Conservation (phyloP, 2,888 invertebrate genomes). For the Drosophila niveifrons region DNA sequence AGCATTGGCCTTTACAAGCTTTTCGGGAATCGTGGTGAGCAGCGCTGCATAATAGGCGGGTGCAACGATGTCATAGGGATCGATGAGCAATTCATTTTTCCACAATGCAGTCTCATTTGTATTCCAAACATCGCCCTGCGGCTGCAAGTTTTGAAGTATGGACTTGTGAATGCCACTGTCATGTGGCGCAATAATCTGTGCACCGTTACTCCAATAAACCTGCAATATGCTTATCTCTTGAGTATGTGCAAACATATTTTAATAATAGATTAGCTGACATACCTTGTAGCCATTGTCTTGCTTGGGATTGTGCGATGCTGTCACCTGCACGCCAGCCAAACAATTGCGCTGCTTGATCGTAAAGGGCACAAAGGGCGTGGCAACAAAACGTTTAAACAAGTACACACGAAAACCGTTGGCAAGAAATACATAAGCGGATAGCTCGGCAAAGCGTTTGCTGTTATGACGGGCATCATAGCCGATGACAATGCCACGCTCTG, state of each 20-base stretch:
- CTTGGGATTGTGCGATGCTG: constrained; percentile 98
- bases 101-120: constrained; percentile 87
- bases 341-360: constrained; percentile 90
- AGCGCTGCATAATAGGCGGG: constrained; percentile 89
- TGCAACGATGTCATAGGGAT: constrained; percentile 90
- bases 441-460: constrained; percentile 92
- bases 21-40: constrained; percentile 86
- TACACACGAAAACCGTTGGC: constrained; percentile 91
- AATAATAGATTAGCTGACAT: neutral
- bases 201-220: constrained; percentile 97
- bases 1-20: constrained; percentile 86
- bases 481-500: constrained; percentile 91
- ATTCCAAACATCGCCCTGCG: constrained; percentile 91
- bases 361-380: constrained; percentile 98
- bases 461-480: constrained; percentile 97
- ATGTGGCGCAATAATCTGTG: constrained; percentile 97
- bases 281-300: constrained; percentile 98
- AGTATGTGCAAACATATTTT: neutral
- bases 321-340: constrained; percentile 96
- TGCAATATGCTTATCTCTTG: constrained; percentile 4
- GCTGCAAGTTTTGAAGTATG: constrained; percentile 92
- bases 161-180: constrained; percentile 93
- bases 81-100: constrained; percentile 87
- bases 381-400: constrained; percentile 92
- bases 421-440: constrained; percentile 94